Conservation (phyloP, 2,888 invertebrate genomes). For the Uropetala carovei region DNA sequence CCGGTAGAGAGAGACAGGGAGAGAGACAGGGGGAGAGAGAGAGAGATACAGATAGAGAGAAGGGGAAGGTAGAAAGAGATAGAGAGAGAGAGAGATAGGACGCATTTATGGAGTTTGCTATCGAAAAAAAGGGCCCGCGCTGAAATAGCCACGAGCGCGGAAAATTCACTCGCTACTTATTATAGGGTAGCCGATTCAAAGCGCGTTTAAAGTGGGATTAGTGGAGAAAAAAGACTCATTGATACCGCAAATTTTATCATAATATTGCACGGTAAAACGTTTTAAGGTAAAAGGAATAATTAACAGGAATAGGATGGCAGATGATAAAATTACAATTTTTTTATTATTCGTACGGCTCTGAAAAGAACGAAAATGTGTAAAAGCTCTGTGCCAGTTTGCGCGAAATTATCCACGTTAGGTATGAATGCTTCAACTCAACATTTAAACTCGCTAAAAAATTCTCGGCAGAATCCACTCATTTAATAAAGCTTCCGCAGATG, state of each 20-base stretch:
- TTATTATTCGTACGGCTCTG: not conserved
- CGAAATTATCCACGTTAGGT: not conserved
- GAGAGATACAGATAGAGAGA: not conserved
- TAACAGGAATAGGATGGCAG: not conserved
- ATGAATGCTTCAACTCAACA: too few relatives aligned
- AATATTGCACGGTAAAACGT: not conserved
- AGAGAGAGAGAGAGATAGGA: not conserved
- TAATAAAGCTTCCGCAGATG: too few relatives aligned
- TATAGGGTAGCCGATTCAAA: slow-evolving; percentile 13
- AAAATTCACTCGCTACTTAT: slow-evolving; percentile 28
- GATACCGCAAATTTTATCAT: not conserved
- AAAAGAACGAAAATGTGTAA: not conserved
- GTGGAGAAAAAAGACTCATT: not conserved
- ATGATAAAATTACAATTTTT: not conserved
- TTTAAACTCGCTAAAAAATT: too few relatives aligned
- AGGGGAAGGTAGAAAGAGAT: not conserved
- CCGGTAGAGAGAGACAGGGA: slow-evolving; percentile 11
- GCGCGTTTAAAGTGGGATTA: not conserved
- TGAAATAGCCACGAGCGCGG: slow-evolving; percentile 1
- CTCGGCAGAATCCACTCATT: too few relatives aligned
- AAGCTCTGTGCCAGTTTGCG: not conserved
- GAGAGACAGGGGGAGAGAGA: not conserved
- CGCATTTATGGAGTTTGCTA: slow-evolving; percentile 27
- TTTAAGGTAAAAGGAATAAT: not conserved
- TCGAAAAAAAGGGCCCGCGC: not conserved